Evolutionary conservation across 1,140 invertebrate genomes (phyloP).

Genomic region (Pristionchus pacificus): DNA sequence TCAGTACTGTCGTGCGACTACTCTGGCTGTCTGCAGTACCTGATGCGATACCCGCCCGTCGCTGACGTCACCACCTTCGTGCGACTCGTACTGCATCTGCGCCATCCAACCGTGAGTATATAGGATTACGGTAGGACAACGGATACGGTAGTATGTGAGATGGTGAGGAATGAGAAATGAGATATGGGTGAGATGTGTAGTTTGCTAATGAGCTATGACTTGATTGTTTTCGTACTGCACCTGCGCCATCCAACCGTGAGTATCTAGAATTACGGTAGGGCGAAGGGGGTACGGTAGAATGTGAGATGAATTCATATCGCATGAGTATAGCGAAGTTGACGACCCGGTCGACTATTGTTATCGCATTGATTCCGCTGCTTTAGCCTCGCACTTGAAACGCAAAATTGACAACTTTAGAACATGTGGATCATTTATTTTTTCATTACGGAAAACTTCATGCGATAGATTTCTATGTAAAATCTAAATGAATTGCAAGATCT

Average conservation of each 20-base stretch:
- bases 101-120: conserved; percentile 60
- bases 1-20: conserved; percentile 68
- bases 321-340: too few species aligned
- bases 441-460: neutral
- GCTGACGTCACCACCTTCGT: conserved; percentile 68
- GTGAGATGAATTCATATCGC: neutral
- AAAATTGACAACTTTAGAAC: neutral
- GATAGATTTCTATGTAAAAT: neutral
- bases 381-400: neutral
- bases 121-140: neutral
- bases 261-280: neutral
- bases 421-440: neutral
- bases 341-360: too few species aligned
- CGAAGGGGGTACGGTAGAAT: too few species aligned
- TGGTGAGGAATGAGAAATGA: too few species aligned
- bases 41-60: conserved; percentile 69
- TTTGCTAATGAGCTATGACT: neutral
- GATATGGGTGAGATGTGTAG: neutral
- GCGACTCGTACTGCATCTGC: conserved; percentile 66
- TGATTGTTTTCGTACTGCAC: neutral
- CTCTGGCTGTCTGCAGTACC: conserved; percentile 65
- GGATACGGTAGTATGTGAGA: too few species aligned
- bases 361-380: too few species aligned
- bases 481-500: too few species aligned
- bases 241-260: neutral